These are phyloP conservation scores for Orcinus orca DNA, from an alignment of 2,113 vertebrate genomes.

Conservation along the genomic window DNA sequence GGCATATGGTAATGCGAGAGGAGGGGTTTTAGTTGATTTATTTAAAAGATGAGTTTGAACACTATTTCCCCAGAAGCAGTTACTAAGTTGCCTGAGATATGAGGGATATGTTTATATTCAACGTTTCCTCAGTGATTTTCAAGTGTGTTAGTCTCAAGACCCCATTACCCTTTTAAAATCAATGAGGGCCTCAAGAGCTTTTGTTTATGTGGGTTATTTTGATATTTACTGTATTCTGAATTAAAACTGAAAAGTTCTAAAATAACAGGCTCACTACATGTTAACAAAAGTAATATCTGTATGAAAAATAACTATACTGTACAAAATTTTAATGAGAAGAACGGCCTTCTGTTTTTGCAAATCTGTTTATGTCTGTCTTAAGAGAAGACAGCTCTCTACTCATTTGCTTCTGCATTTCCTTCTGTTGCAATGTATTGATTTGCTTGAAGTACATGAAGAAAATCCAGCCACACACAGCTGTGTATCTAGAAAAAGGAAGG, in stretches of 20 bases:
- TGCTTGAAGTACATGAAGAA: background rate
- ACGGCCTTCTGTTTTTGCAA: background rate
- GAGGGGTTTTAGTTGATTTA: background rate
- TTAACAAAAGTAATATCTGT: background rate
- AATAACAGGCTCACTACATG: background rate
- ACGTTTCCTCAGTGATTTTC: constrained; percentile 10
- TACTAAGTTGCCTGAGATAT: background rate
- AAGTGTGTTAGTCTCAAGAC: background rate
- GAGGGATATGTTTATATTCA: background rate
- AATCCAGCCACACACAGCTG: background rate
- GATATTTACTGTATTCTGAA: background rate
- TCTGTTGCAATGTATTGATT: background rate
- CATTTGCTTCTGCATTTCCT: background rate
- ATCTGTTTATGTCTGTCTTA: background rate
- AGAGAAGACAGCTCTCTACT: background rate
- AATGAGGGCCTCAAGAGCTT: background rate
- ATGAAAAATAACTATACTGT: background rate
- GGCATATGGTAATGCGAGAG: background rate
- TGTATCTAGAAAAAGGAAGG: background rate
- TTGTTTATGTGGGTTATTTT: background rate
- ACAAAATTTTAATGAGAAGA: background rate
- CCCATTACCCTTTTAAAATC: background rate
- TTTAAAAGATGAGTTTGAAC: background rate
- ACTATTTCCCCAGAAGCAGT: background rate
- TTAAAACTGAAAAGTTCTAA: background rate